These are phyloP conservation scores for Varanus salvator DNA, from an alignment of 2,113 vertebrate species.

Conservation along the genomic window DNA sequence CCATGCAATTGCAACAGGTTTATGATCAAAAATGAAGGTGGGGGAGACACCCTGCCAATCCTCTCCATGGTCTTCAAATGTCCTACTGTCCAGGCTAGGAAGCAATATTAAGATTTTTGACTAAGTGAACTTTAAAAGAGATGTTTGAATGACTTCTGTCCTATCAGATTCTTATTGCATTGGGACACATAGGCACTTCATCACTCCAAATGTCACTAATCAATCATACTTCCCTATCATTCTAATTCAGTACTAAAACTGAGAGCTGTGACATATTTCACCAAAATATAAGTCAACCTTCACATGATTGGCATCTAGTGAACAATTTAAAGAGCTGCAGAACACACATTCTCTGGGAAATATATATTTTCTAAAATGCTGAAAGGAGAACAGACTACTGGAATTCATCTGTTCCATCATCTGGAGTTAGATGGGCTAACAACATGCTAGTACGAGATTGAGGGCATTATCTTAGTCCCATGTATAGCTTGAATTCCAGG, in stretches of 20 bases:
- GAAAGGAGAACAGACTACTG: conserved; percentile 74
- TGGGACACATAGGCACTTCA: conserved; percentile 21
- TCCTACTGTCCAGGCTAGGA: neutral
- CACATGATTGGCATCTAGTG: conserved; percentile 17
- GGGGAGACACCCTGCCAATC: neutral
- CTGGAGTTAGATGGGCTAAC: conserved; percentile 43
- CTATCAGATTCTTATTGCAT: neutral
- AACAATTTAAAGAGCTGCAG: neutral
- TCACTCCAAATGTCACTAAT: conserved; percentile 2
- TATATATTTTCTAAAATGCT: conserved; percentile 48
- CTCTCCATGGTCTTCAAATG: neutral
- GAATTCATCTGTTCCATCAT: conserved; percentile 59
- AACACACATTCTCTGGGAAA: conserved; percentile 50
- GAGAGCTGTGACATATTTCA: conserved; percentile 17
- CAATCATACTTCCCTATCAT: conserved; percentile 14
- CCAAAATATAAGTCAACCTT: conserved; percentile 30
- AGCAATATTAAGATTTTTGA: neutral
- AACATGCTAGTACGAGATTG: conserved; percentile 61
- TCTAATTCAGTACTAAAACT: conserved; percentile 37
- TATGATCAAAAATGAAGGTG: neutral
- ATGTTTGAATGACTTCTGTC: neutral
- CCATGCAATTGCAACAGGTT: neutral
- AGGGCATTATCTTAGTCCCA: conserved; percentile 63
- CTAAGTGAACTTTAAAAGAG: neutral
- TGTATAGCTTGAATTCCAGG: conserved; percentile 68